Percentiles rank a stretch among this genome's conserved stretches.
These are phyloP conservation scores for Alitta virens DNA, from an alignment of 2,888 invertebrate species.

Conservation along the genomic window DNA sequence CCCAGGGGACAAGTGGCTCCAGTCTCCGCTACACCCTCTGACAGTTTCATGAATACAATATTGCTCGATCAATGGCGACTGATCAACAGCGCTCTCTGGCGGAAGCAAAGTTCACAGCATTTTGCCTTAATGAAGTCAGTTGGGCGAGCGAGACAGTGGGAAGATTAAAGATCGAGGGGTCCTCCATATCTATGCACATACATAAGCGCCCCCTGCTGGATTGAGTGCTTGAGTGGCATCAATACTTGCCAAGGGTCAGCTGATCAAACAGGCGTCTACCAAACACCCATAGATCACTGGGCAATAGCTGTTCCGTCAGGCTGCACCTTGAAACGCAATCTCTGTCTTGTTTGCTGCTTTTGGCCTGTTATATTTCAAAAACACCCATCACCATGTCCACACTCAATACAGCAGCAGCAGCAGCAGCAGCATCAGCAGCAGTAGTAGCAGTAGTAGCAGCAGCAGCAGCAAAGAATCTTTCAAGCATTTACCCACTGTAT, in stretches of 20 bases:
- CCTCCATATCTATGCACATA: background rate
- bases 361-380: background rate
- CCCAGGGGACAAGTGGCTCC: no score
- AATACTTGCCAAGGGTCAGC: background rate
- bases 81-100: background rate
- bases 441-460: background rate
- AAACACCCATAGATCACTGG: background rate
- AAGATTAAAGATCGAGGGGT: background rate
- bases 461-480: background rate
- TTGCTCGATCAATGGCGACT: background rate
- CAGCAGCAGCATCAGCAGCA: background rate
- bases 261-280: no score
- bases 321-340: background rate
- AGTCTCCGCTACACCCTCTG: background rate
- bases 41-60: slow-evolving; percentile 19
- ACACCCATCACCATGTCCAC: background rate
- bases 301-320: background rate
- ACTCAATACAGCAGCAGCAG: background rate
- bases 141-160: background rate
- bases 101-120: background rate
- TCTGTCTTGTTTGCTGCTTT: background rate
- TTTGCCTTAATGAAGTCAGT: background rate
- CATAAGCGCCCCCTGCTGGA: background rate
- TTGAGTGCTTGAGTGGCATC: background rate
- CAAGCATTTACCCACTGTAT: no score